Base-by-base conservation (phyloP, 1,140 invertebrate genomes). In the Drosophila persimilis region DNA sequence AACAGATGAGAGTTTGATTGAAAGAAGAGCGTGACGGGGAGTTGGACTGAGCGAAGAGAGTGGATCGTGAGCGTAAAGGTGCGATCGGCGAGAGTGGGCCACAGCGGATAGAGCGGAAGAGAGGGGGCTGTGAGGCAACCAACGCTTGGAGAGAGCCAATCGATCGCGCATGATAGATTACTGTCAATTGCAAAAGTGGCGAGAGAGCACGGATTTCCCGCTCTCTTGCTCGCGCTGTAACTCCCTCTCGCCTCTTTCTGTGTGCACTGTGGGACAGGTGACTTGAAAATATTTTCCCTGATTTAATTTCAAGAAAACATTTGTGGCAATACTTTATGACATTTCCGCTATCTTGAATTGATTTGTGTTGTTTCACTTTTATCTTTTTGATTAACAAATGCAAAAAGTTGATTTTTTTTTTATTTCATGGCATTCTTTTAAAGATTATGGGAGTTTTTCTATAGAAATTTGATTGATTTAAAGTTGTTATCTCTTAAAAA, bases 131-230 rank as follows among this genome's bases (percentile, higher is more conserved):
- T 26, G 24, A 5, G 11, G 35, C 35, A 39, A 39, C 11, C 35
- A 11, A 13, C 11, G 35, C 35, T 39, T 39, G 11, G 35, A 39
- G 35, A 39, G 20, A 71, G 60, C 79, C 72, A 76, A 80, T 76
- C 59, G 80, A 59, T 69, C 61, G 52, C 46, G 56, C 43, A 59
- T 76, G 63, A 75, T 75, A 73, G 55, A 76, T 76, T 61, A 66
- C 55, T 35, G 35, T 45, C 72, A 20, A 13, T 17, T 17, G 41
- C 11, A n/a, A 20, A 20, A 45, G 56, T 26, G 45, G 24, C 56
- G 60, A 61, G 65, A 61, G 52, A 63, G 52, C 39, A 41, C 51
- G 58, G 57, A 63, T 55, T 65, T 54, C 43, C 29, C 29, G 43
- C 54, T 73, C 22, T 26, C 26, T n/a, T 9, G 9, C 24, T 41